These are phyloP conservation scores for Jaculus jaculus DNA, from an alignment of 2,113 vertebrate species.

Conservation along the genomic window DNA sequence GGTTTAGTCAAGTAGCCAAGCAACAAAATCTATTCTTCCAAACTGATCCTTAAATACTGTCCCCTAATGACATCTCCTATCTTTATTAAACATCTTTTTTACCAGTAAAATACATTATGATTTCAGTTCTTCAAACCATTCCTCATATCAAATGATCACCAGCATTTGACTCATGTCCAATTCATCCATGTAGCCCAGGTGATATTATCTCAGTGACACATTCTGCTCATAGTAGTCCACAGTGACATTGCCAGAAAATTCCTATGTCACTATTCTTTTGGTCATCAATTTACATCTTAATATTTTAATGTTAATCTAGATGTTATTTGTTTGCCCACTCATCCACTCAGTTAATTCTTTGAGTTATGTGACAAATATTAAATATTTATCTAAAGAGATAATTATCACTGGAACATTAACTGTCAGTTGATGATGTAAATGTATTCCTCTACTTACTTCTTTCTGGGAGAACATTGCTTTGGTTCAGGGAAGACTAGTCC, in stretches of 20 bases:
- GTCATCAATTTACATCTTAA: background rate
- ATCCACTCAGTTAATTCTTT: background rate
- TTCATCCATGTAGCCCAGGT: background rate
- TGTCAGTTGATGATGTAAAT: background rate
- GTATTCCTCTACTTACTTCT: background rate
- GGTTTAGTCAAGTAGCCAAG: background rate
- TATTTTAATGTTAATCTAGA: constrained; percentile 1
- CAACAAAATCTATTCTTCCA: constrained; percentile 12
- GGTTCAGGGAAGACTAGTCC: constrained; percentile 17
- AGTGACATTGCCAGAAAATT: background rate
- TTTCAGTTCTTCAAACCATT: background rate
- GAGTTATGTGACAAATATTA: background rate
- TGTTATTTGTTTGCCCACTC: background rate
- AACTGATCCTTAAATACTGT: background rate
- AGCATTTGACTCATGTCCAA: background rate
- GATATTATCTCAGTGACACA: background rate
- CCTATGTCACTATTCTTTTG: background rate
- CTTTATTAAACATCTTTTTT: background rate
- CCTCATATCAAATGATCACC: background rate
- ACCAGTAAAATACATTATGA: background rate
- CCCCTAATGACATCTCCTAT: background rate
- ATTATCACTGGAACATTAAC: background rate
- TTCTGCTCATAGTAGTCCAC: background rate
- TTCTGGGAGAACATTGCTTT: background rate
- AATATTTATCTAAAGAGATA: background rate